Evolutionary conservation across 1,140 invertebrate genomes (phyloP), one percentile per base, ranked within the genome.

Genomic region (Rhizoglyphus robini): DNA sequence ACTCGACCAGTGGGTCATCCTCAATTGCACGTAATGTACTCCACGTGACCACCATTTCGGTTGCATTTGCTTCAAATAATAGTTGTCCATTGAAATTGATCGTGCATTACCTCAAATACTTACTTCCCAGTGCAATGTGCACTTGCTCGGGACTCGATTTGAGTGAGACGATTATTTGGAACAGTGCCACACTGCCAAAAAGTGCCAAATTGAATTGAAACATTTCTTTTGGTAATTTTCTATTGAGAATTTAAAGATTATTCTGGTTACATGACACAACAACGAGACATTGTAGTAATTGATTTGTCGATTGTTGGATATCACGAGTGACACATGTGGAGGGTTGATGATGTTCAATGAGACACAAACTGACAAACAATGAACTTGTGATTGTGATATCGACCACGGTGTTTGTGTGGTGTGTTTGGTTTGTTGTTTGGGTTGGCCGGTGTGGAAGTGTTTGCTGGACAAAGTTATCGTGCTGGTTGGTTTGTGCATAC

Each of bases 21-120:
- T 59, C 32, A 13, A 32, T 3, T 89, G 85, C 68, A 31, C 3
- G 84, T 75, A 70, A 84, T 80, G 68, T 82, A 81, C 31, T 86
- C 92, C 92, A 96, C 62, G 90, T 95, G n/a, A 95, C 84, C 46
- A 89, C 80, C 75, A 91, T 87, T 69, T 88, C 81, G 67, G 78
- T 80, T 27, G 82, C 78, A 68, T 78, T 77, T 67, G 83, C 85
- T 85, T 65, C 47, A 76, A 78, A n/a, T n/a, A n/a, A n/a, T n/a
- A 72, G 75, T 38, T 49, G 5, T 23, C 11, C 8, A 62, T 29
- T n/a, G 5, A 59, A 59, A 59, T 32, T n/a, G 25, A 59, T 59
- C 4, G 31, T 34, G 4, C 8, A 8, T 59, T 59, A 4, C n/a
- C 31, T 29, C 8, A 38, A 60, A 60, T 20, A 51, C 41, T 67